These are phyloP conservation scores for Tenthredo livida DNA, from an alignment of 2,888 invertebrate genomes.

Conservation along the genomic window DNA sequence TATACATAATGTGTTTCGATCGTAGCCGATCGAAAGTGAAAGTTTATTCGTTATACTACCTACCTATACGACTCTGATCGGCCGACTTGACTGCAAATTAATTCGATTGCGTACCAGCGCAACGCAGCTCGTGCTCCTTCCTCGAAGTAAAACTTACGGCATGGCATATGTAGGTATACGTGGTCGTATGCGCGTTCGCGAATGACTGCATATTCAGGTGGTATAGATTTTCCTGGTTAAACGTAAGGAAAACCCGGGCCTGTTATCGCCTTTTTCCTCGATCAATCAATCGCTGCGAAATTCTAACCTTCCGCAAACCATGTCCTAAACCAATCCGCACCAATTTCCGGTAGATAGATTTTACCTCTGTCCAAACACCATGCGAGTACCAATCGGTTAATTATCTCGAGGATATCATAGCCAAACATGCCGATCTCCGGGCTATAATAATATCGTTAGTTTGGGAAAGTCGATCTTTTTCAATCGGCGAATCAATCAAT, in stretches of 20 bases:
- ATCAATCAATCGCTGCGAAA: not conserved
- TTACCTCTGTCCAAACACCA: conserved; percentile 3
- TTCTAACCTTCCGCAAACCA: not conserved
- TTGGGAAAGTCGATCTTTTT: too few relatives aligned
- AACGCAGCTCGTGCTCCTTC: conserved; percentile 21
- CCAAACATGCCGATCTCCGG: not conserved
- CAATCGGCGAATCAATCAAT: too few relatives aligned
- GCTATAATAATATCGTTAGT: not conserved
- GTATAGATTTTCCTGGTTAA: not conserved
- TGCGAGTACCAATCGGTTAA: not conserved
- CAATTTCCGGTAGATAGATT: not conserved
- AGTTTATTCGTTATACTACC: conserved; percentile 18
- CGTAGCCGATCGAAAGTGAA: conserved; percentile 35
- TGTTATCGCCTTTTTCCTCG: not conserved
- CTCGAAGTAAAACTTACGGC: conserved; percentile 9
- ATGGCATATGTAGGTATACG: not conserved
- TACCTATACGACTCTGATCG: not conserved
- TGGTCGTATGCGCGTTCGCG: not conserved
- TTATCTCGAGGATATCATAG: not conserved
- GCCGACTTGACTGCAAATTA: conserved; percentile 25
- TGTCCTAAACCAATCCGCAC: not conserved
- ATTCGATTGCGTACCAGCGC: conserved; percentile 31
- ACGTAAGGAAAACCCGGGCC: not conserved
- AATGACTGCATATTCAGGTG: not conserved
- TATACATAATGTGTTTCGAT: conserved; percentile 20